These are phyloP conservation scores for Heterodera filipjevi DNA, from an alignment of 2,888 invertebrate genomes.

Conservation along the genomic window DNA sequence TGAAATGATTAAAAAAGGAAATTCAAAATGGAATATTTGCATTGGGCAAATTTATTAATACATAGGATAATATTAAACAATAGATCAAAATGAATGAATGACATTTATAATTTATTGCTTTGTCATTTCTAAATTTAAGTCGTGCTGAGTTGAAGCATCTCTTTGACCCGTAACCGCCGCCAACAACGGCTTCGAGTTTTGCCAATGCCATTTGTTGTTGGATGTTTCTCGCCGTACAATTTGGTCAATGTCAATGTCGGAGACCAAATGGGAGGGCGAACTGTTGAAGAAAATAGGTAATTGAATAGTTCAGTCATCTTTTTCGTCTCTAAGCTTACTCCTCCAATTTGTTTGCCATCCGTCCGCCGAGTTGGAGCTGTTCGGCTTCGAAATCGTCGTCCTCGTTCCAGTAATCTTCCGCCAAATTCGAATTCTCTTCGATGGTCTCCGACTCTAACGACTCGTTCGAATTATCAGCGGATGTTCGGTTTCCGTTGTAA, in stretches of 20 bases:
- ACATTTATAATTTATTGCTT: neutral
- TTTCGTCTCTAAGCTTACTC: neutral
- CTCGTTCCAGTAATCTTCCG: neutral
- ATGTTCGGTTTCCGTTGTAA: neutral
- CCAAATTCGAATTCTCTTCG: neutral
- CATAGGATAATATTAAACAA: neutral
- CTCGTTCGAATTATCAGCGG: conserved; percentile 4
- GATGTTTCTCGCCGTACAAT: conserved; percentile 43
- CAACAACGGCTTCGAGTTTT: neutral
- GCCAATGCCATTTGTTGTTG: neutral
- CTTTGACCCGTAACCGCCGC: neutral
- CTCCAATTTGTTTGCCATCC: neutral
- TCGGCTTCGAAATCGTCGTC: neutral
- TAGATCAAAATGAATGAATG: neutral
- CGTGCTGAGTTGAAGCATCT: neutral
- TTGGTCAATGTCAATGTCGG: conserved; percentile 61
- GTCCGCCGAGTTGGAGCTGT: conserved; percentile 7
- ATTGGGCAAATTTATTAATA: neutral
- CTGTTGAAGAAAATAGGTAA: neutral
- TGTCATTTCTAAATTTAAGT: neutral
- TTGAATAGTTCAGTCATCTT: neutral
- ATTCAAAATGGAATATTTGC: neutral
- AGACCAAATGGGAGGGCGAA: conserved; percentile 36
- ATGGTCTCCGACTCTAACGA: conserved; percentile 30
- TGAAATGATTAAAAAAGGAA: neutral